Conservation (phyloP, 2,888 invertebrate species). For the Apodemia zela region DNA sequence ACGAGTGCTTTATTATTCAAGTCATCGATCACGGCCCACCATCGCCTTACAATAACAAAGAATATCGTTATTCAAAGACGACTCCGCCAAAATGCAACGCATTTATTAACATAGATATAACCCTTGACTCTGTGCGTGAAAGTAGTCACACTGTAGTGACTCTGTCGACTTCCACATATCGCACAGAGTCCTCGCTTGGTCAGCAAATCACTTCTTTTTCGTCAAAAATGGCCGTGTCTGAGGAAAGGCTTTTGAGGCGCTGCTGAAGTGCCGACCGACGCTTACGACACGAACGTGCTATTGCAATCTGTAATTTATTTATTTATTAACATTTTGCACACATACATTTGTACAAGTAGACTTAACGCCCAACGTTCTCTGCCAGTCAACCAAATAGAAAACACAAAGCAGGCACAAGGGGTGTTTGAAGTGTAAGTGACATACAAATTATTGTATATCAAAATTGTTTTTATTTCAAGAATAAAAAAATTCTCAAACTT, state of each 20-base stretch:
- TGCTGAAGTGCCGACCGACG: constrained; percentile 89
- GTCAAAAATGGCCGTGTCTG: constrained; percentile 91
- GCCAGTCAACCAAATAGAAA: too few species aligned
- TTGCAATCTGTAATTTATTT: constrained; percentile 51
- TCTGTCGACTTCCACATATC: constrained; percentile 93
- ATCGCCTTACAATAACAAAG: not conserved
- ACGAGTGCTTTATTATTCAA: constrained; percentile 5
- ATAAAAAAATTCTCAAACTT: not conserved
- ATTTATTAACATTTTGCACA: too few species aligned
- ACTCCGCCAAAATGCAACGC: constrained; percentile 18
- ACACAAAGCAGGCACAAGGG: too few species aligned
- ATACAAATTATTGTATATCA: too few species aligned
- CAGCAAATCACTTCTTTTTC: constrained; percentile 96
- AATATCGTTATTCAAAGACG: constrained; percentile 9
- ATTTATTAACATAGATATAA: constrained; percentile 27
- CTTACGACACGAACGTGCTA: constrained; percentile 81
- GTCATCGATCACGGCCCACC: not conserved
- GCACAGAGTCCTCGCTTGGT: constrained; percentile 97
- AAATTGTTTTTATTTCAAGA: not conserved
- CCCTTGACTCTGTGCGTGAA: constrained; percentile 61
- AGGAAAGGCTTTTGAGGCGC: constrained; percentile 88
- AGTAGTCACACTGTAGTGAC: constrained; percentile 93
- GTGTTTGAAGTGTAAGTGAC: too few species aligned
- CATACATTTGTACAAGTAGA: too few species aligned
- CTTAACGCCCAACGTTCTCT: too few species aligned